Evolutionary conservation across 2,888 invertebrate genomes (phyloP), one percentile per base, ranked within the genome.

Genomic region (Hedychridium roseum): DNA sequence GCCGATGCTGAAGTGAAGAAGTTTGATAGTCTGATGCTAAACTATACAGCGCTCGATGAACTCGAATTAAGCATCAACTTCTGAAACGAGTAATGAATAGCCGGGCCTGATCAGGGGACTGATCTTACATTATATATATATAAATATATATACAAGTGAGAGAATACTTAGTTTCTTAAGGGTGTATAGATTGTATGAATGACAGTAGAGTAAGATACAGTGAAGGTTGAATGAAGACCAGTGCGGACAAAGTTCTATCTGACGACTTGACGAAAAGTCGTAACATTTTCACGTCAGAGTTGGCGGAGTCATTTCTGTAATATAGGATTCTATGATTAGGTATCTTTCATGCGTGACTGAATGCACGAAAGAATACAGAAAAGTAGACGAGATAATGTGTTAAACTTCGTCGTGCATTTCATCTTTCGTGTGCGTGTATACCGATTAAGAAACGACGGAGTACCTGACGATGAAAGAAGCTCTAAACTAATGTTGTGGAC

Each of bases 181-280:
- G 61, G 70, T 72, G 72, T 74, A 74, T 71, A 74, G 68, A 66
- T 54, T 55, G 39, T 55, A 60, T 60, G 58, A 56, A 64, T 60
- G 57, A 46, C 68, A 60, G 64, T 70, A 70, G 62, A 52, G 30
- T 27, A 52, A 50, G 43, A 32, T 26, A 50, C 34, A 14, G 43
- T 28, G 35, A 20, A 50, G 27, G 40, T n/a, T 11, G 21, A 20
- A 20, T 31, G 16, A 23, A 18, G 20, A 11, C 12, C 20, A 21
- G 14, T 17, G n/a, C 23, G 45, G 26, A 46, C 40, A 30, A 39
- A 39, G 43, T 50, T 56, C 30, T 17, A 15, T 14, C 9, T 16
- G 31, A 38, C 40, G 37, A 43, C 27, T 40, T 28, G 49, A 35
- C 31, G 30, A 14, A 12, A 30, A 40, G 41, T 45, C 37, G 42